Evolutionary conservation across 2,113 vertebrate species (phyloP).

Genomic region (Hippotragus niger): DNA sequence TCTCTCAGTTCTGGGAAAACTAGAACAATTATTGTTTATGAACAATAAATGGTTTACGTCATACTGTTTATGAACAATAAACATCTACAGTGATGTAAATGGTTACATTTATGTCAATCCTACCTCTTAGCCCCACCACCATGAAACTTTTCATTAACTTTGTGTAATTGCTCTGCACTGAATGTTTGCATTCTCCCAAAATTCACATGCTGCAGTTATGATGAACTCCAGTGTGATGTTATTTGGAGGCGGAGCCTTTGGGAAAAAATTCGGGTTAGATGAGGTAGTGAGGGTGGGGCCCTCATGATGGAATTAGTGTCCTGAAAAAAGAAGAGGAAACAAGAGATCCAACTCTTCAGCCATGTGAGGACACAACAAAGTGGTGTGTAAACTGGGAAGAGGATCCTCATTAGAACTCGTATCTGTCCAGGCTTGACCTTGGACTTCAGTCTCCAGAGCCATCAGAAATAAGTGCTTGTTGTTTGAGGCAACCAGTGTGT

Average conservation of each 20-base stretch:
- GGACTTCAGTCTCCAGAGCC: not conserved
- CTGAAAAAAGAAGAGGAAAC: not conserved
- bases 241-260: not conserved
- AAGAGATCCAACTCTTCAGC: fast-evolving
- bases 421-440: not conserved
- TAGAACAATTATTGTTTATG: not conserved
- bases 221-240: too few species aligned
- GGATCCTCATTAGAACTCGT: not conserved
- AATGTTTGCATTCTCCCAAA: not conserved
- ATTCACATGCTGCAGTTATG: not conserved
- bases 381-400: not conserved
- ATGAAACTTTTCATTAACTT: not conserved
- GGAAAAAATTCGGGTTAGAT: not conserved
- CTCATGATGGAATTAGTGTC: not conserved
- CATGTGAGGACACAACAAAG: not conserved
- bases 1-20: not conserved
- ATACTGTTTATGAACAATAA: too few species aligned
- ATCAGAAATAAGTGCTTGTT: not conserved
- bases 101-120: fast-evolving
- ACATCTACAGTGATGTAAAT: fast-evolving
- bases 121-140: not conserved
- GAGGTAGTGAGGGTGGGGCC: not conserved
- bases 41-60: not conserved
- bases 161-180: not conserved
- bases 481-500: not conserved